phyloP scores from a whole-genome alignment of 2,797 vertebrate genomes.

The Pantherophis alleghaniensis region DNA sequence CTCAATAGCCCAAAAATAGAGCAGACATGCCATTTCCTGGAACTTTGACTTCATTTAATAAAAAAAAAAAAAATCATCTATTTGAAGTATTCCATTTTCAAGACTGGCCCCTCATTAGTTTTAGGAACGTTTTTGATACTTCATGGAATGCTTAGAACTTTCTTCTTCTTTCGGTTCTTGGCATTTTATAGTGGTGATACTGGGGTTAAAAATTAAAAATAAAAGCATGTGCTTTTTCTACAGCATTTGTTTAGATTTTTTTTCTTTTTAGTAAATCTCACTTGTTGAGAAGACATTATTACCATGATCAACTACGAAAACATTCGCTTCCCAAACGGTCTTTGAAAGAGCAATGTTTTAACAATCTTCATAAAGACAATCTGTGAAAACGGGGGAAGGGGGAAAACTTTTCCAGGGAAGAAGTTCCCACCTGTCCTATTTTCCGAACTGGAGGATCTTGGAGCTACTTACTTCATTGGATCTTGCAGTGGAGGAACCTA shows the following conservation, averaged over 20 bases:
- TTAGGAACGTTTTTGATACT: not conserved
- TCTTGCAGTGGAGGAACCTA: not conserved
- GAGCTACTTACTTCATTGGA: not conserved
- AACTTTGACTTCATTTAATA: not conserved
- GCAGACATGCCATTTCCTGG: not conserved
- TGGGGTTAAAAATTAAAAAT: not conserved
- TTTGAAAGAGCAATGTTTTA: not conserved
- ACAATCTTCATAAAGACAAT: not conserved
- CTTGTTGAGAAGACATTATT: not conserved
- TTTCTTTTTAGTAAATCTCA: not conserved
- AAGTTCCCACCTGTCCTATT: not conserved
- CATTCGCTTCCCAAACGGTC: not conserved
- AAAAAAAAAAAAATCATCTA: not conserved
- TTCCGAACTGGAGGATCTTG: not conserved
- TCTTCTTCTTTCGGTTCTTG: not conserved
- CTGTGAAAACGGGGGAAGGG: not conserved
- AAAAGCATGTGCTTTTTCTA: not conserved
- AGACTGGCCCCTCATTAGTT: not conserved
- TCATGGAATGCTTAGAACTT: not conserved
- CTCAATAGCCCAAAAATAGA: not conserved
- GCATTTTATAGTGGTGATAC: not conserved
- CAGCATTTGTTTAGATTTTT: not conserved
- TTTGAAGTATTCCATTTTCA: not conserved
- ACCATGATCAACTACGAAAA: not conserved
- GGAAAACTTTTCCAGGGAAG: not conserved